These are phyloP conservation scores for Pissodes strobi DNA, from an alignment of 1,140 invertebrate species.

Conservation along the genomic window DNA sequence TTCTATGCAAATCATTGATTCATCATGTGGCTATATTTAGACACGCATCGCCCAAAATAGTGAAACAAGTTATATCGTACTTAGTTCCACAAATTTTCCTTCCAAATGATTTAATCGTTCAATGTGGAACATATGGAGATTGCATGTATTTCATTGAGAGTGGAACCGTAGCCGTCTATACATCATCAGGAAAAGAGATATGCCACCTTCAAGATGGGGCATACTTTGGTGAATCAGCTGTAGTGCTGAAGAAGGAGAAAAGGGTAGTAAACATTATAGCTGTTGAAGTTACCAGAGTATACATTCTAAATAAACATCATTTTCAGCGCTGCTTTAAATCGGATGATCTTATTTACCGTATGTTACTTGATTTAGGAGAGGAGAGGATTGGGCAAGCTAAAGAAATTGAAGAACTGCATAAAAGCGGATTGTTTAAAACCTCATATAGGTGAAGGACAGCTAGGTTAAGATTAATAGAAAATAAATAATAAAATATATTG, in stretches of 20 bases:
- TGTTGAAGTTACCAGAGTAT: conserved; percentile 63
- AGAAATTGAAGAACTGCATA: conserved; percentile 41
- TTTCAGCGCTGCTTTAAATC: conserved; percentile 52
- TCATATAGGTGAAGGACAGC: too few species aligned
- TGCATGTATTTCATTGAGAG: conserved; percentile 65
- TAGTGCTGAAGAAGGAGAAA: conserved; percentile 60
- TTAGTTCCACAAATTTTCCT: conserved; percentile 45
- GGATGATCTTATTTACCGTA: conserved; percentile 34
- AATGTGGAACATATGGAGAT: conserved; percentile 61
- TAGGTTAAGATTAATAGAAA: too few species aligned
- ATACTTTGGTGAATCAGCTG: conserved; percentile 50
- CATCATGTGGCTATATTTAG: conserved; percentile 42
- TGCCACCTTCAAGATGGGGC: conserved; percentile 50
- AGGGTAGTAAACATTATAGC: conserved; percentile 60
- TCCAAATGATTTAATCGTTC: conserved; percentile 55
- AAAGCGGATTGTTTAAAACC: too few species aligned
- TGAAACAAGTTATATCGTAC: conserved; percentile 38
- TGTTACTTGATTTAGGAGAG: conserved; percentile 38
- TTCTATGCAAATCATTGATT: conserved; percentile 42
- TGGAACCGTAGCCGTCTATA: conserved; percentile 63
- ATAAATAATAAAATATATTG: too few species aligned
- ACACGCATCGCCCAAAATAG: conserved; percentile 33
- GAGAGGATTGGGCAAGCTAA: conserved; percentile 35
- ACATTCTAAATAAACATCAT: conserved; percentile 56
- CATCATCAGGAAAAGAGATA: conserved; percentile 62